phyloP scores from a whole-genome alignment of 2,113 vertebrate genomes.

The Lamprotornis superbus region DNA sequence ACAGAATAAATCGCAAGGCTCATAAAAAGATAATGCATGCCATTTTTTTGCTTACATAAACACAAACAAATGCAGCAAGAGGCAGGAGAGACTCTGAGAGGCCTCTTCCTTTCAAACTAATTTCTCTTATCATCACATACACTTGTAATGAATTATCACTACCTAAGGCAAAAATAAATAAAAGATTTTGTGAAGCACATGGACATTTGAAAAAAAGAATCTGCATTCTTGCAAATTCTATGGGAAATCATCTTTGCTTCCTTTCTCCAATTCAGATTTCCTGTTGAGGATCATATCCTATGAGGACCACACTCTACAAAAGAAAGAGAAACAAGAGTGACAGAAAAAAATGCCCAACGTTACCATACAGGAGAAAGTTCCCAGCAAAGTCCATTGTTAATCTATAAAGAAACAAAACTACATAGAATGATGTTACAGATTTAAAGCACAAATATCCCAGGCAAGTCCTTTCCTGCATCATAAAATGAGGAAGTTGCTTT shows the following conservation, averaged over 20 bases:
- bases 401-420: not conserved
- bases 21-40: slow-evolving; percentile 81
- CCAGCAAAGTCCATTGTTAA: not conserved
- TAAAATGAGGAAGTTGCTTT: not conserved
- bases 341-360: not conserved
- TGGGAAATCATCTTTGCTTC: not conserved
- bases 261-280: not conserved
- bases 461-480: not conserved
- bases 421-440: not conserved
- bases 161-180: not conserved
- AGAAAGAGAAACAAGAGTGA: not conserved
- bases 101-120: not conserved
- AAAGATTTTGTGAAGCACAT: not conserved
- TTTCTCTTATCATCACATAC: slow-evolving; percentile 23
- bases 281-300: not conserved
- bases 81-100: slow-evolving; percentile 21
- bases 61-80: slow-evolving; percentile 58
- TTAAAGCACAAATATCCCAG: not conserved
- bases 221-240: not conserved
- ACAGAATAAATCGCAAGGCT: slow-evolving; percentile 76
- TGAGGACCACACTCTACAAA: not conserved
- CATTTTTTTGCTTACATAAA: slow-evolving; percentile 73
- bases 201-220: not conserved
- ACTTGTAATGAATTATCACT: not conserved
- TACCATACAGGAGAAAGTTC: not conserved